Percentiles rank a stretch among this genome's conserved stretches.
phyloP scores from a whole-genome alignment of 2,888 invertebrate genomes.

The Ophion costatus region DNA sequence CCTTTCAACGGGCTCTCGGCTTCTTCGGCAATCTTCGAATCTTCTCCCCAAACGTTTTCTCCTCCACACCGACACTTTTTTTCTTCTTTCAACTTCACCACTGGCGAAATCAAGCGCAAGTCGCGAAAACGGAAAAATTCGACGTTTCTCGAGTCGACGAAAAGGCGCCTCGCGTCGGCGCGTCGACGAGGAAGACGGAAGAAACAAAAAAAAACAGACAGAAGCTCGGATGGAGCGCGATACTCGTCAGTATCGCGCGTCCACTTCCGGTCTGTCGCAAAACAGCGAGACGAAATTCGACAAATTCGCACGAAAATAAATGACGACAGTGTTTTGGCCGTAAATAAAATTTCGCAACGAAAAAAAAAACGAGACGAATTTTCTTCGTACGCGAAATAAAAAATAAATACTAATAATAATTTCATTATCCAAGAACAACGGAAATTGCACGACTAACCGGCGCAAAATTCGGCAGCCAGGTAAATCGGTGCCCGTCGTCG shows the following conservation, averaged over 20 bases:
- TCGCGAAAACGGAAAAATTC: not conserved
- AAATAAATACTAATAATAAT: not conserved
- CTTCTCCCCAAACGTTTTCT: constrained; percentile 3
- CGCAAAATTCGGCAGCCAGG: constrained; percentile 59
- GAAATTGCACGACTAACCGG: constrained; percentile 33
- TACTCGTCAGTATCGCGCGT: constrained; percentile 60
- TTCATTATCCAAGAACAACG: not conserved
- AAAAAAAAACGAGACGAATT: not conserved
- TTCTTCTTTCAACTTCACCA: not conserved
- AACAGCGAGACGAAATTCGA: not conserved
- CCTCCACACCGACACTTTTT: constrained; percentile 39
- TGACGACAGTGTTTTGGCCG: not conserved
- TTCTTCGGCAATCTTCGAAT: constrained; percentile 33
- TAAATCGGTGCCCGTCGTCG: constrained; percentile 28
- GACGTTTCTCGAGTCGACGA: not conserved
- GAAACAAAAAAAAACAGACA: constrained; percentile 15
- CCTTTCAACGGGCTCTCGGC: constrained; percentile 2
- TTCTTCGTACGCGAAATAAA: not conserved
- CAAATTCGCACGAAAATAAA: not conserved
- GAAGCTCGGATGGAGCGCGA: constrained; percentile 2
- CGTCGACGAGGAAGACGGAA: constrained; percentile 17
- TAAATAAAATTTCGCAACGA: not conserved
- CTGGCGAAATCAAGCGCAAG: not conserved
- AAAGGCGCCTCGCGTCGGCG: not conserved
- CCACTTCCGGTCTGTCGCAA: constrained; percentile 31